These are phyloP conservation scores for Gallinago undulata DNA, from an alignment of 2,113 vertebrate genomes.

Conservation along the genomic window DNA sequence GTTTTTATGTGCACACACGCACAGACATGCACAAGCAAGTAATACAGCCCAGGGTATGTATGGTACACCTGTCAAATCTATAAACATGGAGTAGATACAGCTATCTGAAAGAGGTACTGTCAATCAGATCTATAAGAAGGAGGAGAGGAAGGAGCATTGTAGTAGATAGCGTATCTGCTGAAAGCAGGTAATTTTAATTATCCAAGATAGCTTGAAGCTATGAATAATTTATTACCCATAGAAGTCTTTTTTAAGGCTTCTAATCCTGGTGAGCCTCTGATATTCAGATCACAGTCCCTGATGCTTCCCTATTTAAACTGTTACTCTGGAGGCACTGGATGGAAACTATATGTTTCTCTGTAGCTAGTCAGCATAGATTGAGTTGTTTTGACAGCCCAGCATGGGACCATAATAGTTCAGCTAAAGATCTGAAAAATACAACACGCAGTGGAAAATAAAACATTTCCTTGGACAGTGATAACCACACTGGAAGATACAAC, in stretches of 20 bases:
- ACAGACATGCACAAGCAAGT: background rate
- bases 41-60: background rate
- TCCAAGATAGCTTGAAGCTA: conserved; percentile 68
- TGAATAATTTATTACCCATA: conserved; percentile 75
- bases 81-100: conserved; percentile 41
- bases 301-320: conserved; percentile 52
- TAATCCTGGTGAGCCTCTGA: conserved; percentile 57
- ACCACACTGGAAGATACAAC: background rate
- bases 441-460: conserved; percentile 32
- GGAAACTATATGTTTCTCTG: conserved; percentile 31
- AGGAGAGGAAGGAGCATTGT: conserved; percentile 28
- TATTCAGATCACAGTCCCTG: conserved; percentile 58
- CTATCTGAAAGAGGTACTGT: conserved; percentile 53
- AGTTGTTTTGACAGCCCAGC: conserved; percentile 57
- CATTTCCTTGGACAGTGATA: conserved; percentile 33
- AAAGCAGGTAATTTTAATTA: conserved; percentile 78
- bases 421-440: conserved; percentile 57
- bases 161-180: conserved; percentile 71
- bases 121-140: conserved; percentile 57
- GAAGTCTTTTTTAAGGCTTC: conserved; percentile 41
- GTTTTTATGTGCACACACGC: background rate
- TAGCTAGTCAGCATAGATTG: conserved; percentile 34
- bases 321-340: conserved; percentile 12
- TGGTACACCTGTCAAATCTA: background rate
- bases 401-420: conserved; percentile 20